Evolutionary conservation across 2,797 vertebrate genomes (phyloP).

Genomic region (Petrocephalus schoutedeni): DNA sequence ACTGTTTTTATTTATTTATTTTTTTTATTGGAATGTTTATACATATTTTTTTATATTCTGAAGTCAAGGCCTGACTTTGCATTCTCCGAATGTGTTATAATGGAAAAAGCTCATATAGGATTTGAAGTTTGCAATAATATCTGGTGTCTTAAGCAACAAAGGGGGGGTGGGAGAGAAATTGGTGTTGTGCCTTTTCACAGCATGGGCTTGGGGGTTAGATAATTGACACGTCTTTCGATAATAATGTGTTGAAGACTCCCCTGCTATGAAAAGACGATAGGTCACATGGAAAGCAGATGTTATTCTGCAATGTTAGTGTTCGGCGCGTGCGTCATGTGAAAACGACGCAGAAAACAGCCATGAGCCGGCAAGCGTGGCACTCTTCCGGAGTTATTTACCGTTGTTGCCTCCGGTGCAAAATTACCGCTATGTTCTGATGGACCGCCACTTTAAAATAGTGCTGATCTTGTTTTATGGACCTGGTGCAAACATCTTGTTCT

Average conservation of each 20-base stretch:
- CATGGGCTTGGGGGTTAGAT: conserved; percentile 55
- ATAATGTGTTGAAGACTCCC: conserved; percentile 46
- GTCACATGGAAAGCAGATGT: conserved; percentile 24
- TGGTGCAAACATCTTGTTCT: background rate
- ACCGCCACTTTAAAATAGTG: background rate
- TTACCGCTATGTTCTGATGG: background rate
- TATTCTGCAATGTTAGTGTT: conserved; percentile 18
- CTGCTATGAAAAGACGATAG: conserved; percentile 46
- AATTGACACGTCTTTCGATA: conserved; percentile 54
- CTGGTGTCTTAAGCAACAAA: conserved; percentile 56
- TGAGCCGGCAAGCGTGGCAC: background rate
- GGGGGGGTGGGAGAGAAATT: conserved; percentile 42
- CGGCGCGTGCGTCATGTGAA: background rate
- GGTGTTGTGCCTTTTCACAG: conserved; percentile 56
- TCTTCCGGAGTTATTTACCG: background rate
- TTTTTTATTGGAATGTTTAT: background rate
- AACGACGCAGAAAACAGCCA: background rate
- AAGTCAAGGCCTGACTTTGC: conserved; percentile 49
- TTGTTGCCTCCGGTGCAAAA: background rate
- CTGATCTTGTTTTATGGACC: background rate
- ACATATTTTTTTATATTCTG: background rate
- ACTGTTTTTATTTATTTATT: background rate
- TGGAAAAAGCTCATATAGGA: conserved; percentile 67
- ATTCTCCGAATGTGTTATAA: conserved; percentile 51
- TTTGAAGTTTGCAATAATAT: conserved; percentile 60